Evolutionary conservation across 2,888 invertebrate species (phyloP).

Genomic region (Anthoptus insignis): DNA sequence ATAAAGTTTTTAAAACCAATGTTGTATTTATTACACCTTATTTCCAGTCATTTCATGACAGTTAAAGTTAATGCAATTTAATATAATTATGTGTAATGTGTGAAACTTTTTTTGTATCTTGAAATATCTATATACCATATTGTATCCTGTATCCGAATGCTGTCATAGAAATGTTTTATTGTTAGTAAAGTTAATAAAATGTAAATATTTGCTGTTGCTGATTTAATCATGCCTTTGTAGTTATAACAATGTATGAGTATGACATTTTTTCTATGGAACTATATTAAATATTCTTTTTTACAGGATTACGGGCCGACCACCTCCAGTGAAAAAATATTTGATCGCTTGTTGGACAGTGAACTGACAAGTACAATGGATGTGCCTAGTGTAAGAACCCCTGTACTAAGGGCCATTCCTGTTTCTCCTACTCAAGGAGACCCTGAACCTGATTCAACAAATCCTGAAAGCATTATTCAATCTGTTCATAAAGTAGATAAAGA

Average conservation of each 20-base stretch:
- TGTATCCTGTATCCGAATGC: no score
- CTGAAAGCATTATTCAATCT: slow-evolving; percentile 79
- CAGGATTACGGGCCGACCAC: slow-evolving; percentile 86
- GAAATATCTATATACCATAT: no score
- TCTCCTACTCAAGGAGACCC: slow-evolving; percentile 73
- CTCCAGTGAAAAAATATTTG: slow-evolving; percentile 83
- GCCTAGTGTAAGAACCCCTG: slow-evolving; percentile 79
- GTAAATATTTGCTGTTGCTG: no score
- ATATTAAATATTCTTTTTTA: slow-evolving; percentile 64
- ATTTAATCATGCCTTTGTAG: neutral
- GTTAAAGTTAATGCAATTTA: neutral
- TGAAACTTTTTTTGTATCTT: no score
- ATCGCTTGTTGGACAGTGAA: slow-evolving; percentile 80
- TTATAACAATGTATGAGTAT: neutral
- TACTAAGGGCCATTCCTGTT: slow-evolving; percentile 74
- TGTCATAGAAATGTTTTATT: no score
- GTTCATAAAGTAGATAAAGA: slow-evolving; percentile 72
- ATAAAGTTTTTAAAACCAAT: slow-evolving; percentile 19
- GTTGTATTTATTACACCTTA: slow-evolving; percentile 45
- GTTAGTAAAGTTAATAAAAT: no score
- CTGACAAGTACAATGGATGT: slow-evolving; percentile 81
- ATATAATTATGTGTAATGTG: no score
- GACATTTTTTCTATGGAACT: slow-evolving; percentile 60
- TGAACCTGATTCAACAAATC: slow-evolving; percentile 82
- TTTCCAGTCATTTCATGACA: neutral